Conservation (phyloP, 2,113 vertebrate species). For the Thomomys bottae region DNA sequence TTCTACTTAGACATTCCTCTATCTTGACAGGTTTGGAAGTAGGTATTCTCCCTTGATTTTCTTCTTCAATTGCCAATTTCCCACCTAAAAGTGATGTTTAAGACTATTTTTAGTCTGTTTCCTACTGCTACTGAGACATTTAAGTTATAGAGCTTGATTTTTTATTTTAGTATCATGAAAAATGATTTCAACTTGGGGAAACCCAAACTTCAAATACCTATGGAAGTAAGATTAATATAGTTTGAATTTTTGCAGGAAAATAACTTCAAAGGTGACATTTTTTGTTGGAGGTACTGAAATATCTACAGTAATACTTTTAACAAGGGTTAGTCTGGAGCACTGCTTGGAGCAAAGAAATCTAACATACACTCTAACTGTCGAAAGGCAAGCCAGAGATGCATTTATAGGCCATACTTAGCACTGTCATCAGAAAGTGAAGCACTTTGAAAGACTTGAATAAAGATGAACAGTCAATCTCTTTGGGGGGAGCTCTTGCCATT, state of each 20-base stretch:
- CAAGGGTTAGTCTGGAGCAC: slow-evolving; percentile 74
- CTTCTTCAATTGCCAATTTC: slow-evolving; percentile 60
- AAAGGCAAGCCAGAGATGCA: slow-evolving; percentile 70
- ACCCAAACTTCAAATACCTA: slow-evolving; percentile 76
- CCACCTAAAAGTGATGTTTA: slow-evolving; percentile 69
- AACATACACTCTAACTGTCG: slow-evolving; percentile 63
- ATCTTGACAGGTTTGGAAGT: neutral
- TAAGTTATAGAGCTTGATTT: slow-evolving; percentile 77
- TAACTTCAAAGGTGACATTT: slow-evolving; percentile 81
- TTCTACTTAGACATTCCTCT: neutral
- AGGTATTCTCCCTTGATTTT: slow-evolving; percentile 47
- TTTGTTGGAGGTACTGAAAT: slow-evolving; percentile 78
- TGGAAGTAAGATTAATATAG: slow-evolving; percentile 79
- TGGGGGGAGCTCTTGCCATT: slow-evolving; percentile 50
- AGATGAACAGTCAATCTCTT: slow-evolving; percentile 66
- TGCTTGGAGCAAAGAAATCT: slow-evolving; percentile 73
- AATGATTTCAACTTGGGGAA: slow-evolving; percentile 78
- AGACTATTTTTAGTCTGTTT: slow-evolving; percentile 75
- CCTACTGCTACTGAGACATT: slow-evolving; percentile 66
- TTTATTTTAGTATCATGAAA: slow-evolving; percentile 77
- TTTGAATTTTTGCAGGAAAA: slow-evolving; percentile 81
- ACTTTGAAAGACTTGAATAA: slow-evolving; percentile 69
- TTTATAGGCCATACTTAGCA: slow-evolving; percentile 67
- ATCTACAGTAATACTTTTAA: slow-evolving; percentile 78
- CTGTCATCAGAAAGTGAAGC: slow-evolving; percentile 66